These are phyloP conservation scores for Henicopernis longicauda DNA, from an alignment of 2,113 vertebrate species.

Conservation along the genomic window DNA sequence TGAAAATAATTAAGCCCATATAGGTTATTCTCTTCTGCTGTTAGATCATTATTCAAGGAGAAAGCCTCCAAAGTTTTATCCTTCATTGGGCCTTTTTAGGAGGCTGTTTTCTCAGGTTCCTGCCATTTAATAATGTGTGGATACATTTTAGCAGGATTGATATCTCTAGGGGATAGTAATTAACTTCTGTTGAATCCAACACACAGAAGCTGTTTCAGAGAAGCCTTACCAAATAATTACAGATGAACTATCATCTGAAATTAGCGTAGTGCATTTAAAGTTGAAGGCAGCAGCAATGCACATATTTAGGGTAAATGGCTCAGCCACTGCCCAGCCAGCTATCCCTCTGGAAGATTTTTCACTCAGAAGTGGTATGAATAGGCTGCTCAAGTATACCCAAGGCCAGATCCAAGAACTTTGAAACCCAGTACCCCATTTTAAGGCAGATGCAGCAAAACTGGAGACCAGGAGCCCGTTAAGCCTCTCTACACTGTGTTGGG, in stretches of 20 bases:
- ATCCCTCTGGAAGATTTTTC: neutral
- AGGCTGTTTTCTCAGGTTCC: conserved; percentile 4
- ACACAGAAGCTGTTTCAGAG: neutral
- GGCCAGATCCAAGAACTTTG: neutral
- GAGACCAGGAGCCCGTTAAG: neutral
- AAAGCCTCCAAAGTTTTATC: neutral
- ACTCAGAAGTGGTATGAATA: neutral
- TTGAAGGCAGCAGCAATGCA: neutral
- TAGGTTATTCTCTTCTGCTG: neutral
- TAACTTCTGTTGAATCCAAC: conserved; percentile 8
- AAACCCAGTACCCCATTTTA: neutral
- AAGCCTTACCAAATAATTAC: neutral
- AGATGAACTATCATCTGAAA: neutral
- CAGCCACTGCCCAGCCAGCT: neutral
- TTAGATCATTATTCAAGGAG: conserved; percentile 3
- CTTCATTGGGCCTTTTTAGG: neutral
- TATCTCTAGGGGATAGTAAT: neutral
- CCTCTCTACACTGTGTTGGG: accelerated
- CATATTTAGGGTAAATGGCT: neutral
- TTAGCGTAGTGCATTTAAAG: neutral
- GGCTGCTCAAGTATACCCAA: neutral
- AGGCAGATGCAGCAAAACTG: neutral
- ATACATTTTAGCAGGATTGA: conserved; percentile 7
- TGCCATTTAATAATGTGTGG: conserved; percentile 24
- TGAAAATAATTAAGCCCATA: conserved; percentile 28